Percentiles rank a stretch among this genome's conserved stretches.
These are phyloP conservation scores for Pterostichus niger DNA, from an alignment of 2,888 invertebrate genomes.

Conservation along the genomic window DNA sequence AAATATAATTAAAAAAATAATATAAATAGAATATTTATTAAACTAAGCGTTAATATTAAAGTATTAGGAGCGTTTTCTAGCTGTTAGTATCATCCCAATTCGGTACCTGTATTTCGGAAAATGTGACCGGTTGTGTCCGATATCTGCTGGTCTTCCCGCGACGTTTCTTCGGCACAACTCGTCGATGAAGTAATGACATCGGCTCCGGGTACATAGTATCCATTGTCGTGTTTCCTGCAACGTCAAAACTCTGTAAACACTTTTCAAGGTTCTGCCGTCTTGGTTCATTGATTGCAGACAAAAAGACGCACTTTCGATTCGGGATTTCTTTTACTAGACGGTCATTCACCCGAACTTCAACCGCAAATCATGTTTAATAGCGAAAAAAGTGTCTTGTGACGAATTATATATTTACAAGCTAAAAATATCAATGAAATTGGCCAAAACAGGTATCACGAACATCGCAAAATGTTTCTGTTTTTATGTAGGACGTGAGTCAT, in stretches of 20 bases:
- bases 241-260: conserved; percentile 18
- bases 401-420: conserved; percentile 57
- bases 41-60: too few species aligned
- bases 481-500: background rate
- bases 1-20: too few species aligned
- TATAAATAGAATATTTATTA: too few species aligned
- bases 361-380: conserved; percentile 48
- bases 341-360: conserved; percentile 49
- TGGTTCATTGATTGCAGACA: conserved; percentile 15
- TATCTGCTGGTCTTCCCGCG: conserved; percentile 79
- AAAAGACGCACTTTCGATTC: conserved; percentile 4
- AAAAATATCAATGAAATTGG: conserved; percentile 55
- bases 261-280: background rate
- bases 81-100: background rate
- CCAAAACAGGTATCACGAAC: conserved; percentile 53
- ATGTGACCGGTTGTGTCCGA: conserved; percentile 86
- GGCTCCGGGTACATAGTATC: conserved; percentile 86
- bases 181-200: conserved; percentile 81
- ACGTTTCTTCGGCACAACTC: conserved; percentile 80
- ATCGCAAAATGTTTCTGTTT: conserved; percentile 6
- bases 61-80: too few species aligned
- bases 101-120: conserved; percentile 86
- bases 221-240: conserved; percentile 74
- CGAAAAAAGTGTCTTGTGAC: conserved; percentile 49
- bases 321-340: background rate